These are phyloP conservation scores for Taeniopygia guttata DNA, from an alignment of 2,797 vertebrate genomes.

Conservation along the genomic window DNA sequence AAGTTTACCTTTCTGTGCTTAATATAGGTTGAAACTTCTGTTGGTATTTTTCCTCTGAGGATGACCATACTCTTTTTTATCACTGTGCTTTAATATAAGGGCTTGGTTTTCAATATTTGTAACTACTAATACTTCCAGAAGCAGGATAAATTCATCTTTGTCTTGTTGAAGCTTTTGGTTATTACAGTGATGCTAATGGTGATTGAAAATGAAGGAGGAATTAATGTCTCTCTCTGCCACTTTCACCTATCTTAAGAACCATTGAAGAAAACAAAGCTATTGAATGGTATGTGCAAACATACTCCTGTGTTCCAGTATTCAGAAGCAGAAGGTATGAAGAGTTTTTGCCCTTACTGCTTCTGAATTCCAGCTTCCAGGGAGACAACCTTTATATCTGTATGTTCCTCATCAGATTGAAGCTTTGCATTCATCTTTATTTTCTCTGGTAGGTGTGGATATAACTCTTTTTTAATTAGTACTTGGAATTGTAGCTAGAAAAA, in stretches of 20 bases:
- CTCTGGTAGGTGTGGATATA: neutral
- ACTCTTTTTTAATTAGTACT: neutral
- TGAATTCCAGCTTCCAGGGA: neutral
- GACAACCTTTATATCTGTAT: neutral
- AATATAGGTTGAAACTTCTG: neutral
- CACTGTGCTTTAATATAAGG: neutral
- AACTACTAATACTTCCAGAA: neutral
- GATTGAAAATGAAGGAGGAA: neutral
- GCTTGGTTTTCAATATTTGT: neutral
- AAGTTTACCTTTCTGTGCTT: neutral
- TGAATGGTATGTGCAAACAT: conserved; percentile 10
- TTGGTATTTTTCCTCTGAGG: neutral
- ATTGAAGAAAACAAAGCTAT: neutral
- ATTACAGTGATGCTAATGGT: neutral
- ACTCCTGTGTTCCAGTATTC: neutral
- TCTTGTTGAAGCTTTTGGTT: neutral
- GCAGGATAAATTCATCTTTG: neutral
- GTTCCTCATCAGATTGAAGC: neutral
- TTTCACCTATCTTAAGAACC: neutral
- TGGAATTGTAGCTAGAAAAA: neutral
- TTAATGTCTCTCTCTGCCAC: neutral
- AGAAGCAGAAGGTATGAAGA: neutral
- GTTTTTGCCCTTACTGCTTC: neutral
- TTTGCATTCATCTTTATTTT: neutral
- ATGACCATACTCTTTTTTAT: neutral